Base-by-base conservation (phyloP, 2,797 vertebrate species). In the Bucorvus abyssinicus region DNA sequence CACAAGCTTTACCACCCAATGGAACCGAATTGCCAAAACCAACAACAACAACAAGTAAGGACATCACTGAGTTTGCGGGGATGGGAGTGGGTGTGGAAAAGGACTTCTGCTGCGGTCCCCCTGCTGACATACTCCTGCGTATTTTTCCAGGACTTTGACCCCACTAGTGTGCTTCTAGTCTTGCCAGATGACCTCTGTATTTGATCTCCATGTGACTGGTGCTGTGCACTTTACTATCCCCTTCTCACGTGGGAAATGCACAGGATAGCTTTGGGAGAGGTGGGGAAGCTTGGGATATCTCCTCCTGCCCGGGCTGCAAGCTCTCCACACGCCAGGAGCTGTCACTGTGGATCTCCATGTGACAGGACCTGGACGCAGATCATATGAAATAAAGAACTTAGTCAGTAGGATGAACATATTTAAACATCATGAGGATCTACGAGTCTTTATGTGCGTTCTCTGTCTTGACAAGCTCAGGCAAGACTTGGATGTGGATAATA, bases 1-100 rank as follows among this genome's bases (percentile, higher is more conserved):
- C 80, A 13, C 83, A 24, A 59, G 96, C 96, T 32, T 88, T 93
- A 10, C 96, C 84, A 4, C 90, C 90, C 73, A 97, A 97, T 64
- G 96, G 90, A 55, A 97, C 96, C 0, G 82, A 92, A 3, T 23
- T 95, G 47, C 81, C 93, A 38, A 96, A 86, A 38, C 75, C 95
- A 16, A 95, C 95, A 53, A 26, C 90, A 6, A 67, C 89, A 5
- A 94, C 94, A 75, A 94, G 97, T 97, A 96, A 94, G 96, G 42
- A 68, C 22, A 1, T 14, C 38, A 0, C 4, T 63, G 21, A 5
- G n/a, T 86, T 32, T 8, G 15, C 2, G 7, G 49, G 52, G 29
- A 2, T 14, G 5, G 84, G 52, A 30, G 49, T 8, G 44, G 75
- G 22, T 29, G 32, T 26, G 67, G 70, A 34, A n/a, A 10, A 0